Percentiles rank a stretch among this genome's conserved stretches.
phyloP scores from a whole-genome alignment of 2,888 invertebrate genomes.

The Oasisia sp. region DNA sequence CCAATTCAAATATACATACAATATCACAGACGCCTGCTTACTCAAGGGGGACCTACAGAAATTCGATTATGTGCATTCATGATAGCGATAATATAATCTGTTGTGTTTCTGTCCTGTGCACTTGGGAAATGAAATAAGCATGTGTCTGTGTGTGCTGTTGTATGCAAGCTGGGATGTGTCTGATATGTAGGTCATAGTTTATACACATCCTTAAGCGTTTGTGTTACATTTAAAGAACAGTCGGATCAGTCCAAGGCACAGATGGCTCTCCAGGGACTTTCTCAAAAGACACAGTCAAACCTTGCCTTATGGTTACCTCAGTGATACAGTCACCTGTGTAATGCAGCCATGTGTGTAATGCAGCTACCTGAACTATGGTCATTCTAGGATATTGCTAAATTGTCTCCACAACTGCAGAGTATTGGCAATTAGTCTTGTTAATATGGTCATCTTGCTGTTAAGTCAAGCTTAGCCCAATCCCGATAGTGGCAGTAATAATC shows the following conservation, averaged over 20 bases:
- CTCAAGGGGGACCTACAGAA: neutral
- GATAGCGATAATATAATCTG: neutral
- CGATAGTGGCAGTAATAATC: too few species aligned
- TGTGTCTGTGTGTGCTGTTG: neutral
- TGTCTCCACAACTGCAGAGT: too few species aligned
- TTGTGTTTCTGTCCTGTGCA: neutral
- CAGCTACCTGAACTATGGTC: too few species aligned
- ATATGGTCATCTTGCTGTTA: too few species aligned
- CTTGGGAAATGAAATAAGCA: neutral
- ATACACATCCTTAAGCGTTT: neutral
- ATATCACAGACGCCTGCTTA: neutral
- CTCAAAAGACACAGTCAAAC: neutral
- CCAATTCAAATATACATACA: neutral
- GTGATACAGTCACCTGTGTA: too few species aligned
- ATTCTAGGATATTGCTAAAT: too few species aligned
- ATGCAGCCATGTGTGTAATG: too few species aligned
- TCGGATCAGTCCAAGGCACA: neutral
- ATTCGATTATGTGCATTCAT: neutral
- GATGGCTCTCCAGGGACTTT: neutral
- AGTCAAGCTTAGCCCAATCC: too few species aligned
- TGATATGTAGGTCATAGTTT: neutral
- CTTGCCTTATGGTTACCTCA: too few species aligned
- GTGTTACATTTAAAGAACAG: neutral
- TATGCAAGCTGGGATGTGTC: neutral
- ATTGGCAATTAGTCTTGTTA: too few species aligned